phyloP scores from a whole-genome alignment of 1,140 invertebrate genomes.

The Solenopsis invicta region DNA sequence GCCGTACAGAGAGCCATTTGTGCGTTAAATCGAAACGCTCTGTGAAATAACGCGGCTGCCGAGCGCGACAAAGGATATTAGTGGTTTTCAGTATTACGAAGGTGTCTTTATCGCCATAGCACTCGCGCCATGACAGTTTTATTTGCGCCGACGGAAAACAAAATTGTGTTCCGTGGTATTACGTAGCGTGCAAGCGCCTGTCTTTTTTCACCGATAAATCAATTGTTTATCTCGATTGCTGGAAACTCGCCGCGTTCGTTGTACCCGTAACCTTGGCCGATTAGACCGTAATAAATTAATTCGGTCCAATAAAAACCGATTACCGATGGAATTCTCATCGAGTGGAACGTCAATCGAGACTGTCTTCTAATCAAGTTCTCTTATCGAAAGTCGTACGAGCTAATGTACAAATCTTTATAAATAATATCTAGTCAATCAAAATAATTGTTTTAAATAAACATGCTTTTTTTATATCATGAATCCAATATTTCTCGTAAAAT shows the following conservation, averaged over 20 bases:
- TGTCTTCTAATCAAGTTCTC: constrained; percentile 26
- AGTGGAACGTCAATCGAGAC: constrained; percentile 39
- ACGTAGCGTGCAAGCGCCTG: constrained; percentile 31
- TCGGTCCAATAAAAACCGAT: constrained; percentile 56
- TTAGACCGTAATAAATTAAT: constrained; percentile 66
- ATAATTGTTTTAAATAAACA: background rate
- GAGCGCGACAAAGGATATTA: constrained; percentile 77
- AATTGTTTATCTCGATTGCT: constrained; percentile 62
- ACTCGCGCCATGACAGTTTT: constrained; percentile 60
- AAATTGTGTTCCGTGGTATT: constrained; percentile 62
- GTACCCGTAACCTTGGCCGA: constrained; percentile 60
- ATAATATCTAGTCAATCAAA: background rate
- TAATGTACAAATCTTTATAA: background rate
- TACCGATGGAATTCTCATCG: constrained; percentile 45
- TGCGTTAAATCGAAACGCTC: constrained; percentile 79
- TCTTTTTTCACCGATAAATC: constrained; percentile 60
- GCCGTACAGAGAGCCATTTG: constrained; percentile 75
- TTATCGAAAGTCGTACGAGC: background rate
- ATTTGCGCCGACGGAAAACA: constrained; percentile 60
- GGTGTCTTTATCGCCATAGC: constrained; percentile 62
- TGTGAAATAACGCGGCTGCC: constrained; percentile 73
- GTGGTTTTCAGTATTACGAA: constrained; percentile 64
- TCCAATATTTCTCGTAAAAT: background rate
- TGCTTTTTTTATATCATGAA: background rate
- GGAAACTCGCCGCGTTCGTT: constrained; percentile 48